Evolutionary conservation across 1,140 invertebrate species (phyloP), one percentile per base, ranked within the genome.

Genomic region (Cydia pomonella): DNA sequence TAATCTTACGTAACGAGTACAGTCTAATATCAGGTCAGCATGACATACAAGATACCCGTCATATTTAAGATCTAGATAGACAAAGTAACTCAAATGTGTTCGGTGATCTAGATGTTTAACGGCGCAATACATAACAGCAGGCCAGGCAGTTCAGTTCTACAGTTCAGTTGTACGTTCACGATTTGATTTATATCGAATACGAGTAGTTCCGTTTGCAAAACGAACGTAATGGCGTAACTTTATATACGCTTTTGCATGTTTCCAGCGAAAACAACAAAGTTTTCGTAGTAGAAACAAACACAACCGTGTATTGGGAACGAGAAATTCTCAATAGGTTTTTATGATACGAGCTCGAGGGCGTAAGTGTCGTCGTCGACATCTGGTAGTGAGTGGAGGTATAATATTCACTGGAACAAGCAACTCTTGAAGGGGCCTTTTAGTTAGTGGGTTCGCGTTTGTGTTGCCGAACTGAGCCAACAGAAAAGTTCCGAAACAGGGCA

Each of bases 401-500:
- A 69, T 18, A 69, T 69, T 38, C n/a, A 33, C 3, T 18, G 64
- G n/a, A 41, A 69, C 64, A 69, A 69, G 64, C 29, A 69, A 69
- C 27, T 33, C 29, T 33, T 29, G 5, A 23, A 33, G 27, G 18
- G 27, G 64, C 18, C 33, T 69, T 69, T 69, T 66, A 66, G 63
- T 69, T 69, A 69, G 64, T 33, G 29, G 64, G 29, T 41, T 38
- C 29, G 27, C 63, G 33, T 69, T 69, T 69, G 64, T 33, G 29
- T 69, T 69, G 33, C 64, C 64, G 64, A 69, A 69, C 64, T 12
- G 64, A 41, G 64, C n/a, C 64, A 33, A 23, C 41, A 72, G 71
- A 72, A 72, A 72, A 72, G 44, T 44, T 72, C 71, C 71, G 38
- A 72, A 72, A 72, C 71, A 44, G 41, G 44, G 18, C 44, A 44